A percentile compares a stretch with the other conserved stretches of the same genome.
Conservation (phyloP, 2,113 vertebrate genomes). For the Callaeas wilsoni region DNA sequence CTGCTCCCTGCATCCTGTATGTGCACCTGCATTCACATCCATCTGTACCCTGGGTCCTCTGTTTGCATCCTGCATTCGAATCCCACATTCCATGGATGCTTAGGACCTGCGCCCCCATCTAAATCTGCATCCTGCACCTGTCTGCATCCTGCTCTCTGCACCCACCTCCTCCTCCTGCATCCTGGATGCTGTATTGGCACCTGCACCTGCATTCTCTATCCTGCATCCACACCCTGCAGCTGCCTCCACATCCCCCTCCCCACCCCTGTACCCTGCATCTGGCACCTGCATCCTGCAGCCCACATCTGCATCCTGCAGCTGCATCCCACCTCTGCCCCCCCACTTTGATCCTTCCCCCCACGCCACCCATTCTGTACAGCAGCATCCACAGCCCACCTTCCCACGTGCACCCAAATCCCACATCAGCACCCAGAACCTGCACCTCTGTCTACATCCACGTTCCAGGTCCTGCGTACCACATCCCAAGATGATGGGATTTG, state of each 20-base stretch:
- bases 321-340: not conserved
- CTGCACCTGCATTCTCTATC: not conserved
- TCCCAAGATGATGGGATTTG: not conserved
- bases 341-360: not conserved
- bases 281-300: not conserved
- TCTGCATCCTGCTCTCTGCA: not conserved
- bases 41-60: not conserved
- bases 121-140: not conserved
- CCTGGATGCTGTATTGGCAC: not conserved
- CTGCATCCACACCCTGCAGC: not conserved
- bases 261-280: not conserved
- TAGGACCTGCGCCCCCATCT: too few species aligned
- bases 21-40: not conserved
- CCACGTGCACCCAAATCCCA: not conserved
- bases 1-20: not conserved
- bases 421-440: rapidly evolving
- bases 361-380: not conserved
- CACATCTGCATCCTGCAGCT: not conserved
- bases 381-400: rapidly evolving
- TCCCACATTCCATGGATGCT: not conserved
- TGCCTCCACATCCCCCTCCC: not conserved
- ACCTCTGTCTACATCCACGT: not conserved
- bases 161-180: not conserved
- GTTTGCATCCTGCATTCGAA: not conserved
- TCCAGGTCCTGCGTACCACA: not conserved